A percentile compares a stretch with the other conserved stretches of the same genome.
phyloP scores from a whole-genome alignment of 2,888 invertebrate genomes.

The Ochropacha duplaris region DNA sequence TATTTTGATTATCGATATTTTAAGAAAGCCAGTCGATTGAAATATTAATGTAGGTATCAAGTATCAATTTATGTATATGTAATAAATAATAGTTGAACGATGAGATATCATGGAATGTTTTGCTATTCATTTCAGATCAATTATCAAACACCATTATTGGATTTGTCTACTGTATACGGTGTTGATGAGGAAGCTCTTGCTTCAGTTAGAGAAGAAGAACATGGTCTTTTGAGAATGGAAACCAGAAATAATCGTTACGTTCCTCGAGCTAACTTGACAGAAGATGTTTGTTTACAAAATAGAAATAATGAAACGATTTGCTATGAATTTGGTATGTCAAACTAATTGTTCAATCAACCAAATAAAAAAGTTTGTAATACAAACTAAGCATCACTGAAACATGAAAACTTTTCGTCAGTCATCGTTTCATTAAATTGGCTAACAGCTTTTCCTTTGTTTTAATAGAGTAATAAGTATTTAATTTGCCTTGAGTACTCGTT shows the following conservation, averaged over 20 bases:
- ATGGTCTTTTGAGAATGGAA: conserved; percentile 56
- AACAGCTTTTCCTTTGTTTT: neutral
- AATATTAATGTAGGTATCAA: too few species aligned
- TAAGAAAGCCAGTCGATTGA: too few species aligned
- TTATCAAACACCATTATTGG: conserved; percentile 62
- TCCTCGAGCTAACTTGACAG: conserved; percentile 26
- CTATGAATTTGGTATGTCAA: conserved; percentile 54
- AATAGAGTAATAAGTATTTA: neutral
- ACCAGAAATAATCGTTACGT: conserved; percentile 44
- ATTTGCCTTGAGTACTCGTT: neutral
- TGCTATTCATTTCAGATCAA: conserved; percentile 48
- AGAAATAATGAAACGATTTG: conserved; percentile 46
- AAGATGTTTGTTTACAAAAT: conserved; percentile 49
- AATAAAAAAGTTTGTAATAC: conserved; percentile 1
- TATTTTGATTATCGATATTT: too few species aligned
- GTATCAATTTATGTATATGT: too few species aligned
- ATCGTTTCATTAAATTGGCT: neutral
- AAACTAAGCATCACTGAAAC: neutral
- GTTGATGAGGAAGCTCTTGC: conserved; percentile 48
- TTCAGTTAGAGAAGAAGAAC: conserved; percentile 44
- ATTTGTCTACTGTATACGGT: conserved; percentile 66
- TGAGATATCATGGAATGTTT: too few species aligned
- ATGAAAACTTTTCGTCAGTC: neutral
- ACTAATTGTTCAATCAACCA: neutral
- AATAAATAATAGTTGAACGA: too few species aligned